phyloP scores from a whole-genome alignment of 2,113 vertebrate genomes.

The Phylloscopus whistleri region DNA sequence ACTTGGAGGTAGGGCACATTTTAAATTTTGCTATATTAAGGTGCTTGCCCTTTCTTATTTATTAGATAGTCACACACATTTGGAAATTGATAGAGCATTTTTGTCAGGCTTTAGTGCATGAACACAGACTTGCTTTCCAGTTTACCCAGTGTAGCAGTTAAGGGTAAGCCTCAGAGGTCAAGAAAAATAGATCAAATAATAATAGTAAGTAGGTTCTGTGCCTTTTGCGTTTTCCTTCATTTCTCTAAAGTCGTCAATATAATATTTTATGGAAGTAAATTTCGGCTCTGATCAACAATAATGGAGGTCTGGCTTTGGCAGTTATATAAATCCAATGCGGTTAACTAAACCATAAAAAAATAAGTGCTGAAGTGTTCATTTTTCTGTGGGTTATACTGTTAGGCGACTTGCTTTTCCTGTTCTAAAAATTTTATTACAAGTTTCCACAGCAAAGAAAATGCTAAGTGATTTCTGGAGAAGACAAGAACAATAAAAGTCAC shows the following conservation, averaged over 20 bases:
- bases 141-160: neutral
- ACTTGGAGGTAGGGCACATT: neutral
- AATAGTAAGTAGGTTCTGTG: neutral
- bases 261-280: constrained; percentile 45
- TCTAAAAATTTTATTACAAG: constrained; percentile 46
- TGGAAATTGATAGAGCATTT: neutral
- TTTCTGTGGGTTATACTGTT: constrained; percentile 20
- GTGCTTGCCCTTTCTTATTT: neutral
- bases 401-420: constrained; percentile 17
- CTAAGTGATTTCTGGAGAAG: constrained; percentile 33
- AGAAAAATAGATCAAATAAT: neutral
- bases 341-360: constrained; percentile 68
- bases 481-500: neutral
- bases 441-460: constrained; percentile 26
- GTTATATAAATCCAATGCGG: constrained; percentile 54
- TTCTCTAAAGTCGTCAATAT: neutral
- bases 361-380: constrained; percentile 60
- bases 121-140: neutral
- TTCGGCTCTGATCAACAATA: constrained; percentile 26
- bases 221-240: neutral
- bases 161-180: neutral
- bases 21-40: neutral
- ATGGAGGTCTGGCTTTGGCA: constrained; percentile 41
- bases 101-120: neutral
- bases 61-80: neutral